Base-by-base conservation (phyloP, 2,888 invertebrate genomes). In the Callinectes sapidus region DNA sequence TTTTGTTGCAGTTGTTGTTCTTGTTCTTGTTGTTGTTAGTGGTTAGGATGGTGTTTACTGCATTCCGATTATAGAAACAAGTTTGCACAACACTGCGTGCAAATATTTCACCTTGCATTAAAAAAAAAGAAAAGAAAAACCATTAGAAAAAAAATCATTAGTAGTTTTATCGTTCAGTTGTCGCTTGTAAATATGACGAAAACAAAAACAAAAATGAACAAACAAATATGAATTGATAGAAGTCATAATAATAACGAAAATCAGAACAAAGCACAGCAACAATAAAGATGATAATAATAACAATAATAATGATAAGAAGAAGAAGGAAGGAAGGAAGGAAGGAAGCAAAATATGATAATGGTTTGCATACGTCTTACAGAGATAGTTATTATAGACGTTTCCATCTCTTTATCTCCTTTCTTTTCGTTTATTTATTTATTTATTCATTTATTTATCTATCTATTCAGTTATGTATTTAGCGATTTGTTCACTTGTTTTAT, bases 151-250 rank as follows among this genome's bases (percentile, higher is more conserved):
- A 81, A 35, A 28, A 28, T 71, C 35, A 81, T 81, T 81, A 81
- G 28, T 81, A 35, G 81, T 81, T 81, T 81, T 32, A 81, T 81
- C 71, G 71, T 71, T 28, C 71, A n/a, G n/a, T 28, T 81, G 81
- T 32, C 35, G 35, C 81, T 13, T 32, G 81, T 2, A 16, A 81
- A 81, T 35, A 32, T 81, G 81, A 16, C 32, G 16, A 14, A 35
- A 81, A 81, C 23, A n/a, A n/a, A 71, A 71, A 71, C n/a, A 61
- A 77, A 10, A 77, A 61, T 10, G 2, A 3, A 18, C 18, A 28
- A 77, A 28, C 2, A 35, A 32, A 18, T 16, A 35, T 81, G 18
- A 81, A 61, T 23, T 23, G 28, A 81, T 81, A 81, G 13, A 81
- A 81, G 8, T 35, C 14, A 32, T 18, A 35, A 18, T 35, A 35